Percentiles rank a stretch among this genome's conserved stretches.
Evolutionary conservation across 2,888 invertebrate species (phyloP).

Genomic region (Pristionchus maxplancki): DNA sequence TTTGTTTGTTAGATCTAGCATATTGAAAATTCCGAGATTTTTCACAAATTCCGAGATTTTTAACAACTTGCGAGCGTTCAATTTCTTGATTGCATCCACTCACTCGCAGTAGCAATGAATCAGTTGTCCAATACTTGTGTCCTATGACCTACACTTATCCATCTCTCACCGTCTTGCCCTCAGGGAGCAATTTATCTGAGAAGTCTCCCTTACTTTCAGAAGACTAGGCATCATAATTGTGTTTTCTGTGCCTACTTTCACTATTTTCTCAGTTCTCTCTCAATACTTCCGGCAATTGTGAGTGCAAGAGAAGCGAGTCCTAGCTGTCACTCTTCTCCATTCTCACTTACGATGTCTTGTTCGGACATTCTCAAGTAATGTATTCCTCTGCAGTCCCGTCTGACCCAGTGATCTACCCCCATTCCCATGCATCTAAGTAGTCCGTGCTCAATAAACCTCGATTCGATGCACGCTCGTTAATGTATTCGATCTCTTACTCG

Average conservation of each 20-base stretch:
- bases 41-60: too few relatives aligned
- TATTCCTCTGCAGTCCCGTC: background rate
- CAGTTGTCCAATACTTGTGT: background rate
- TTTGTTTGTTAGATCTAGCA: background rate
- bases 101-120: background rate
- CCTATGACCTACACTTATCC: background rate
- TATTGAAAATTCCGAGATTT: too few relatives aligned
- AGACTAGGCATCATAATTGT: slow-evolving; percentile 7
- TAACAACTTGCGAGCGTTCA: background rate
- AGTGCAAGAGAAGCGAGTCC: background rate
- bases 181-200: slow-evolving; percentile 20
- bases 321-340: background rate
- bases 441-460: slow-evolving; percentile 31
- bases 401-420: slow-evolving; percentile 21
- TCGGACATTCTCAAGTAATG: background rate
- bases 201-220: background rate
- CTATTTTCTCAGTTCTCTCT: slow-evolving; percentile 24
- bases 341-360: background rate
- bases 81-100: background rate
- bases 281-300: background rate
- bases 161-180: background rate
- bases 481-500: background rate
- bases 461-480: background rate
- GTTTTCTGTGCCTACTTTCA: background rate
- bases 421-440: slow-evolving; percentile 22